Base-by-base conservation (phyloP, 2,797 vertebrate genomes). In the Phrynocephalus vlangalii region DNA sequence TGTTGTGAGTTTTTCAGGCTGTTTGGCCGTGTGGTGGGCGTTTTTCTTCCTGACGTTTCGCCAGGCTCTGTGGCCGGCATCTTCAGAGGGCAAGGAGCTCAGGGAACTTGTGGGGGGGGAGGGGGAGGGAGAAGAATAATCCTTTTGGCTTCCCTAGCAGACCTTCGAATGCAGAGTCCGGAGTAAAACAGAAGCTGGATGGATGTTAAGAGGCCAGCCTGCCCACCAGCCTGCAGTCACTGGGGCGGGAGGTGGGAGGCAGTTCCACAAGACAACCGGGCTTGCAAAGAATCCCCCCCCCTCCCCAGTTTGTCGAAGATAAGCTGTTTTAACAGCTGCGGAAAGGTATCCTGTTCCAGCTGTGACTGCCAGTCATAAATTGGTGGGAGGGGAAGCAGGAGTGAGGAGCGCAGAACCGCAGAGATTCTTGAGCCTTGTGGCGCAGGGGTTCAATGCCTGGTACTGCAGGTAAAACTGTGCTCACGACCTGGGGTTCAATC, bases 251-350 rank as follows among this genome's bases (percentile, higher is more conserved):
- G 50, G 48, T 6, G 2, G 24, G 60, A 3, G 48, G 26, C 1
- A 20, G 33, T 26, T 70, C 26, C 16, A 18, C 16, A 48, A 24
- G 66, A n/a, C 33, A 50, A 20, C 68, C 24, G 70, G 85, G 79
- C 56, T 44, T 1, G 44, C 44, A 28, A 24, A 2, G 33, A 71
- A 15, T 0, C 50, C 13, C 38, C 38, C 38, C 44, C 44, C 13
- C 63, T n/a, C n/a, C 26, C 20, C 22, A 28, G 28, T 26, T 1
- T 81, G 76, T 80, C 48, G 71, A 76, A 85, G 83, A 50, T 13
- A 22, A n/a, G 78, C 33, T 20, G 52, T 38, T 78, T 71, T 56
- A 87, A 78, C 75, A 78, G 63, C 72, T 83, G 63, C 86, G 22
- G 48, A 44, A 44, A 83, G 80, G 73, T 68, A 38, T n/a, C 30